Evolutionary conservation across 2,888 invertebrate genomes (phyloP).

Genomic region (Pycnomerus fuliginosus): DNA sequence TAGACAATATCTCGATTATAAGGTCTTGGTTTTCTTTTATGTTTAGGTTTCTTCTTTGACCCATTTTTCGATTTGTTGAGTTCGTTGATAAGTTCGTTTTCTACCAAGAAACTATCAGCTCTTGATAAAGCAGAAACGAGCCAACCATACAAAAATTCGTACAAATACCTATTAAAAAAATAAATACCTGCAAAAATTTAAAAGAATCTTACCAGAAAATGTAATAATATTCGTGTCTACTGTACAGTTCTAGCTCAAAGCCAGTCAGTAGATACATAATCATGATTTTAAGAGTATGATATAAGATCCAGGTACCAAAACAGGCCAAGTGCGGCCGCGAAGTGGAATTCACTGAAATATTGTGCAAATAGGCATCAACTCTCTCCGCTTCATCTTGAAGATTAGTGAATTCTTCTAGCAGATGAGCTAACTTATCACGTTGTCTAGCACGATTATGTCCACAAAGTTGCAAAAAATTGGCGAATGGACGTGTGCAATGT

Average conservation of each 20-base stretch:
- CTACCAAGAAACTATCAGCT: constrained; percentile 81
- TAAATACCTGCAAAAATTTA: background rate
- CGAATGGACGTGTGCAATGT: constrained; percentile 84
- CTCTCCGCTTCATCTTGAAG: constrained; percentile 92
- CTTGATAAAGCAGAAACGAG: constrained; percentile 85
- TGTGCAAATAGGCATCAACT: constrained; percentile 81
- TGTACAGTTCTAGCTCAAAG: constrained; percentile 93
- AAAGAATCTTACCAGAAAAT: constrained; percentile 75
- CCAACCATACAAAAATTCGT: constrained; percentile 94
- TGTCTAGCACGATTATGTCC: constrained; percentile 96
- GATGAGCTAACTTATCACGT: constrained; percentile 86
- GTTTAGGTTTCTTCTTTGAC: constrained; percentile 66
- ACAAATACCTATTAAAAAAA: constrained; percentile 79
- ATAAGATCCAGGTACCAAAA: constrained; percentile 93
- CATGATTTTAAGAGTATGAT: constrained; percentile 91
- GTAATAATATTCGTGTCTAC: constrained; percentile 94
- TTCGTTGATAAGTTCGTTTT: constrained; percentile 59
- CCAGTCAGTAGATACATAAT: constrained; percentile 91
- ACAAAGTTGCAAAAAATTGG: constrained; percentile 81
- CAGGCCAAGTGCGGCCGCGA: constrained; percentile 76
- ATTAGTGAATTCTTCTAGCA: constrained; percentile 87
- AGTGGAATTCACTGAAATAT: constrained; percentile 64
- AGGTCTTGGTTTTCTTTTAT: constrained; percentile 63
- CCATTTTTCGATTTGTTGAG: constrained; percentile 55
- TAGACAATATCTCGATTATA: constrained; percentile 83